These are phyloP conservation scores for Saguinus imperator DNA, from an alignment of 2,113 vertebrate genomes.

Conservation along the genomic window DNA sequence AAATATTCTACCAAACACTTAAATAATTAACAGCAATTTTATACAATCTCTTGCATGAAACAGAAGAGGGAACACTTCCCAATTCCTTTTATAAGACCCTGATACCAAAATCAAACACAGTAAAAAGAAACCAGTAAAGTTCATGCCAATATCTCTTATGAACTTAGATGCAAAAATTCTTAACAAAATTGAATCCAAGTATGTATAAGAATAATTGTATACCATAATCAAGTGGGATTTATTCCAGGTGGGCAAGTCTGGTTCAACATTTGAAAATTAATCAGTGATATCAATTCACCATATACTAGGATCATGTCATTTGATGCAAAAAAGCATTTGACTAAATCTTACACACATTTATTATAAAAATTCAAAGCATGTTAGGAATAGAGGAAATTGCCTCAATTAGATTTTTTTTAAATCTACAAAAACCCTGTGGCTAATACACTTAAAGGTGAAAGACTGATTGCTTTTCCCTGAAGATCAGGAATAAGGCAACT, in stretches of 20 bases:
- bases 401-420: background rate
- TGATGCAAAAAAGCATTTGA: background rate
- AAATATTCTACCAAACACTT: background rate
- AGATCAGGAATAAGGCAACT: background rate
- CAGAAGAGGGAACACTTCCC: background rate
- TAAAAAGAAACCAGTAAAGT: background rate
- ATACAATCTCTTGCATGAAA: background rate
- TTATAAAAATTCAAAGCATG: background rate
- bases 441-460: background rate
- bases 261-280: background rate
- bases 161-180: background rate
- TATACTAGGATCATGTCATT: background rate
- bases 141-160: background rate
- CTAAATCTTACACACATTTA: background rate
- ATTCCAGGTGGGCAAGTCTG: background rate
- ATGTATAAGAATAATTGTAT: background rate
- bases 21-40: background rate
- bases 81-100: background rate
- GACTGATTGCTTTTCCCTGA: background rate
- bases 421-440: background rate
- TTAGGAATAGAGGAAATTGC: constrained; percentile 1
- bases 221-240: background rate
- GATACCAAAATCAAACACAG: background rate
- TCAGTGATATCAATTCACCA: background rate
- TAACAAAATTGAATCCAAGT: background rate